A percentile compares a stretch with the other conserved stretches of the same genome.
Conservation (phyloP, 2,113 vertebrate species). For the Cariama cristata region DNA sequence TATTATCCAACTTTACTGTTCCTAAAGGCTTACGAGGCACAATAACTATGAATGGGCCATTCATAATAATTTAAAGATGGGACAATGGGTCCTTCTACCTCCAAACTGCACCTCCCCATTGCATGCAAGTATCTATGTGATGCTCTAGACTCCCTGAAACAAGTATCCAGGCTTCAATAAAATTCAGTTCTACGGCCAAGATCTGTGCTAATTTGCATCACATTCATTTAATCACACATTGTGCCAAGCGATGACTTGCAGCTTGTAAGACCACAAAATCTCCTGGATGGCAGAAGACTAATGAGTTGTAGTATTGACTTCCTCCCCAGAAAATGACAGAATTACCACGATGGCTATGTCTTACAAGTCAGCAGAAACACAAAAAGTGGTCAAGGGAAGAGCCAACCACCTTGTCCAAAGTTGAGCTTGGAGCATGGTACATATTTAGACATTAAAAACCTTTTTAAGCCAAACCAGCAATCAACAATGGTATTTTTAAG, state of each 20-base stretch:
- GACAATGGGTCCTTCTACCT: accelerated
- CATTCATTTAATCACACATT: background rate
- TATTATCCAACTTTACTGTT: background rate
- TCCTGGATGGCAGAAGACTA: background rate
- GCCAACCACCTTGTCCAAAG: background rate
- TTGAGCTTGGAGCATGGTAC: accelerated
- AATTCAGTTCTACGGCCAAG: background rate
- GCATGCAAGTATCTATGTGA: background rate
- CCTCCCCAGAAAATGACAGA: accelerated
- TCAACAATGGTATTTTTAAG: background rate
- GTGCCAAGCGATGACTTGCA: background rate
- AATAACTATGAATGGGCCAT: background rate
- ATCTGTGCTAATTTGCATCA: background rate
- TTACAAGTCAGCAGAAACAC: background rate
- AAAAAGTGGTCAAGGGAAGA: background rate
- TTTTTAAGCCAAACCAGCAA: background rate
- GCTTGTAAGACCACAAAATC: background rate
- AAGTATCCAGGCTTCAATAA: background rate
- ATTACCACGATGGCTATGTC: background rate
- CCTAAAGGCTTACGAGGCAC: background rate
- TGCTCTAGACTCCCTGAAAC: background rate
- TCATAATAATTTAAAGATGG: background rate
- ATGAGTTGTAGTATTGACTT: background rate
- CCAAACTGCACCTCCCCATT: background rate
- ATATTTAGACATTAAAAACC: background rate